Evolutionary conservation across 1,140 invertebrate genomes (phyloP), one percentile per base, ranked within the genome.

Genomic region (Aphelinus atriplicis): DNA sequence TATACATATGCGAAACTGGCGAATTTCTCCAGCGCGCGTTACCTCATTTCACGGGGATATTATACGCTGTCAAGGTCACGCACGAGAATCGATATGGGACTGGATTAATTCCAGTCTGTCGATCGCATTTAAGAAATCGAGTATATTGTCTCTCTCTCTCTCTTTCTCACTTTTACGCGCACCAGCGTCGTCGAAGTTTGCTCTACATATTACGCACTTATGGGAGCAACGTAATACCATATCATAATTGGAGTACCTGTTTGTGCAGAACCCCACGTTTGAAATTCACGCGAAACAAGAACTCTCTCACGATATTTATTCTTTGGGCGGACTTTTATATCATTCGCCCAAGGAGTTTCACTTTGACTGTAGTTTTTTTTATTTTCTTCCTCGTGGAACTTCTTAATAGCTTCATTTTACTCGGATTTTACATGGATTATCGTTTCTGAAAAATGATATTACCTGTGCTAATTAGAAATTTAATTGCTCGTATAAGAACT

Each of bases 121-220:
- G 50, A 3, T 51, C 26, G 26, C 26, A 26, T 26, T 26, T 26
- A 65, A 57, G 58, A 57, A n/a, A 58, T 57, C 42, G 66, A 3
- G 47, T 4, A 4, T 7, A 7, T 7, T 45, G 5, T 26, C 56
- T 68, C 6, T 48, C 50, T 7, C 53, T 26, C 26, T 26, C 26
- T 26, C 26, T 26, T 26, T 26, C 26, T 26, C 26, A 26, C 26
- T 26, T 26, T 67, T 46, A 55, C 51, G 3, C 64, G 10, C n/a
- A 47, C n/a, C 42, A 26, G 43, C 55, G 42, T 42, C 53, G 47
- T 48, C 3, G 5, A 61, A 67, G 68, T 71, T 57, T 73, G 77
- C 63, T 53, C 71, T 65, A 78, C 71, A 74, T 78, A 74, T 74
- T 70, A 48, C 47, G 68, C 51, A 75, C 55, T 73, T 69, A 68